A percentile compares a stretch with the other conserved stretches of the same genome.
phyloP scores from a whole-genome alignment of 2,113 vertebrate genomes.

The Notechis scutatus region DNA sequence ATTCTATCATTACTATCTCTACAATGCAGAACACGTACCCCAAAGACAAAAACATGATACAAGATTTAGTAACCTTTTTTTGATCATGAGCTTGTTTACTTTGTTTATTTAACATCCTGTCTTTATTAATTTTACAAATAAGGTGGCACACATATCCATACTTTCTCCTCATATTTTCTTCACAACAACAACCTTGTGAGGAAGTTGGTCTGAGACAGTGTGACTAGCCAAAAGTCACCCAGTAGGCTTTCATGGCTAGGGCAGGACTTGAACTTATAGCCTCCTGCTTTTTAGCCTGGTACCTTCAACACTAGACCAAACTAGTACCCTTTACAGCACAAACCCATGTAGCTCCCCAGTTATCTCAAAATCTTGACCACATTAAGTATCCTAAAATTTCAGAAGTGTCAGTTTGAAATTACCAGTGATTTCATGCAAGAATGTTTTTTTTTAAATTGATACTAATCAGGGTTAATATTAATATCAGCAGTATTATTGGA shows the following conservation, averaged over 20 bases:
- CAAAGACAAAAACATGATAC: not conserved
- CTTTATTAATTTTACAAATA: not conserved
- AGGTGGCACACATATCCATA: not conserved
- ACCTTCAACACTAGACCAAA: not conserved
- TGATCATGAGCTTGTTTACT: not conserved
- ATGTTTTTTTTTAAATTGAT: not conserved
- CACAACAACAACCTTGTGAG: not conserved
- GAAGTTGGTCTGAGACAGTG: not conserved
- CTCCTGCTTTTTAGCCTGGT: not conserved
- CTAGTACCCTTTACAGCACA: not conserved
- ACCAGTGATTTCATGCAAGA: not conserved
- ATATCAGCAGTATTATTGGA: not conserved
- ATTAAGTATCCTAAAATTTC: not conserved
- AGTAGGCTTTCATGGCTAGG: not conserved
- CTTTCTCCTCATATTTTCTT: not conserved
- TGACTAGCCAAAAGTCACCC: not conserved
- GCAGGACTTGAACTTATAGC: not conserved
- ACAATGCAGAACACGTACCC: not conserved
- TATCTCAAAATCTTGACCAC: not conserved
- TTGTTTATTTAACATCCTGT: not conserved
- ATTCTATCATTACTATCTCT: not conserved
- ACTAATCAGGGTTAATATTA: not conserved
- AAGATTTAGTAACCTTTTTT: not conserved
- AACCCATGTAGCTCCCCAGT: not conserved
- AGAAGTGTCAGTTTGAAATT: not conserved